A percentile compares a stretch with the other conserved stretches of the same genome.
phyloP scores from a whole-genome alignment of 1,140 invertebrate species.

The Drosophila arawakana region DNA sequence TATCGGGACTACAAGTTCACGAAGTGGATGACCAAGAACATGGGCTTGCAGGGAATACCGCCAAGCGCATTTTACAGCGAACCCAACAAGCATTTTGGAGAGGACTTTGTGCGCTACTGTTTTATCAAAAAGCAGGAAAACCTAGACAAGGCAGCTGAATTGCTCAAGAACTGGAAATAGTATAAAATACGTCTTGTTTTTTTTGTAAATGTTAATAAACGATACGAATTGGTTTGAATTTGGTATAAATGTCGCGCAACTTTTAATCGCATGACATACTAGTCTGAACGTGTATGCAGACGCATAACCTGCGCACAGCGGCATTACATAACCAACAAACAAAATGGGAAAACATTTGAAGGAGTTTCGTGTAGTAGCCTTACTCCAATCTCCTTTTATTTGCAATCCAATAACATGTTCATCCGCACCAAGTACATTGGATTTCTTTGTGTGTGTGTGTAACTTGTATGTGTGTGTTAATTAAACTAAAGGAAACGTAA shows the following conservation, averaged over 20 bases:
- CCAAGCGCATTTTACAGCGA: slow-evolving; percentile 96
- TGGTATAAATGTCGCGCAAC: not conserved
- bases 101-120: slow-evolving; percentile 95
- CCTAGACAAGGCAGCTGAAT: slow-evolving; percentile 88
- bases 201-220: slow-evolving; percentile 50
- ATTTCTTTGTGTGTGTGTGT: slow-evolving; percentile 47
- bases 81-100: slow-evolving; percentile 92
- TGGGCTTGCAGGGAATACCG: slow-evolving; percentile 97
- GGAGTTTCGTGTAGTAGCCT: slow-evolving; percentile 60
- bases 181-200: not conserved
- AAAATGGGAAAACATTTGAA: slow-evolving; percentile 26
- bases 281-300: slow-evolving; percentile 33
- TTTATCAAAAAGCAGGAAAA: slow-evolving; percentile 96
- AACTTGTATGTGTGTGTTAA: slow-evolving; percentile 44
- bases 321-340: slow-evolving; percentile 60
- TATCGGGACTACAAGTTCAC: slow-evolving; percentile 96
- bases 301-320: slow-evolving; percentile 50
- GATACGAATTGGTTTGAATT: slow-evolving; percentile 56
- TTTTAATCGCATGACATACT: slow-evolving; percentile 16
- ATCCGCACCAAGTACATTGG: slow-evolving; percentile 58
- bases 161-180: slow-evolving; percentile 87
- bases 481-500: slow-evolving; percentile 59
- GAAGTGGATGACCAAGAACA: slow-evolving; percentile 97
- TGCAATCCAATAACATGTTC: slow-evolving; percentile 77
- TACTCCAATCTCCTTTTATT: slow-evolving; percentile 81